Evolutionary conservation across 2,888 invertebrate genomes (phyloP).

Genomic region (Ormia ochracea): DNA sequence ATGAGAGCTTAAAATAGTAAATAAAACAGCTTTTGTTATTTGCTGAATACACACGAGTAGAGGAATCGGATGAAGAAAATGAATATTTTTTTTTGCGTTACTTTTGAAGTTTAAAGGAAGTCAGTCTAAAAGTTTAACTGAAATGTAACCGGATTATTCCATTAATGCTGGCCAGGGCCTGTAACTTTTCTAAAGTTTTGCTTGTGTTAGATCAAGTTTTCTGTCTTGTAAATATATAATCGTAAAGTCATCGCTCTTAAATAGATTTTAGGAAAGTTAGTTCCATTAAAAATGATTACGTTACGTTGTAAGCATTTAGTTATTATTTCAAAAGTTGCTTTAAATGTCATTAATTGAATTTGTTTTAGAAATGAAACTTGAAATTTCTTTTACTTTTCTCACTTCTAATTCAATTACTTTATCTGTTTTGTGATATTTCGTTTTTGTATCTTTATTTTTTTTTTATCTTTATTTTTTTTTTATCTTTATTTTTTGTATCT

Average conservation of each 20-base stretch:
- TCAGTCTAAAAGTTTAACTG: too few relatives aligned
- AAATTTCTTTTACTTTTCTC: background rate
- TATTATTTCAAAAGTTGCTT: background rate
- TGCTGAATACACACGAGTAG: too few relatives aligned
- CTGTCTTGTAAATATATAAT: background rate
- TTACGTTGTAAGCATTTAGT: background rate
- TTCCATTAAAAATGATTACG: background rate
- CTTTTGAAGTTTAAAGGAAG: too few relatives aligned
- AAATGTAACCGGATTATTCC: too few relatives aligned
- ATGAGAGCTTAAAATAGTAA: too few relatives aligned
- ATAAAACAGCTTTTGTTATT: too few relatives aligned
- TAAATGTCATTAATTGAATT: background rate
- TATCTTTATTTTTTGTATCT: background rate
- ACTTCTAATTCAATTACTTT: background rate
- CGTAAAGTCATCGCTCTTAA: background rate
- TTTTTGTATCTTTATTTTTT: background rate
- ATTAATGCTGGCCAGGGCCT: too few relatives aligned
- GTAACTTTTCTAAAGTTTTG: too few relatives aligned
- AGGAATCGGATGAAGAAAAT: too few relatives aligned
- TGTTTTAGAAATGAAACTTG: background rate
- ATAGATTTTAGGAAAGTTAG: background rate
- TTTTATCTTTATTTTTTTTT: background rate
- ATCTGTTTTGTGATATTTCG: background rate
- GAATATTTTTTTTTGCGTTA: too few relatives aligned
- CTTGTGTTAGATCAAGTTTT: background rate